Evolutionary conservation across 2,888 invertebrate genomes (phyloP), one percentile per base, ranked within the genome.

Genomic region (Gonocerus acuteangulatus): DNA sequence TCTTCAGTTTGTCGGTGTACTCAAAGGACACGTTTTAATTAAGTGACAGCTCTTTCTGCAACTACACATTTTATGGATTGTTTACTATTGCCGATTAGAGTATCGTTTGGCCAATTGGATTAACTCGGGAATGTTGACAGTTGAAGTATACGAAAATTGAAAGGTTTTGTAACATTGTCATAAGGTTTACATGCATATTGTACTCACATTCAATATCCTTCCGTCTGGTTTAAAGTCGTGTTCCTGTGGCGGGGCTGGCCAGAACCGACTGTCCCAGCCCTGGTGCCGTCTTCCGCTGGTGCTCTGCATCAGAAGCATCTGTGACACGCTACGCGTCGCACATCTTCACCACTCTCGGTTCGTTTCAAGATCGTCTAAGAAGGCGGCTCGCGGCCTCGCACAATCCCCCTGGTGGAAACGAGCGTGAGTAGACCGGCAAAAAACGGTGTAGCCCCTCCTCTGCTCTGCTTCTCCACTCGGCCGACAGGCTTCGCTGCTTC

Each of bases 221-320:
- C 39, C 36, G 16, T 54, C 54, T 2, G 45, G 57, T 23, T 57
- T 57, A 42, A 57, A 45, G 2, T 57, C 57, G 47, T 57, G 57
- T n/a, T 57, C 45, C 7, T 19, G 57, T 27, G 57, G 57, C 44
- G 45, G 47, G 21, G 19, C 19, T 6, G 45, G 57, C 57, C 47
- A 47, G 57, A 47, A 47, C 45, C 57, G 16, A 7, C 18, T 16
- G 57, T 57, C 57, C 57, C 57, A 57, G 47, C 45, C 47, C 19
- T 45, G 57, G 19, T 27, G 44, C 57, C 47, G 44, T 54, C 54
- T 54, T 54, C 57, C 45, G 16, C 57, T 57, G 57, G 32, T 48
- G 45, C 45, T 65, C 58, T 65, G 64, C 64, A 65, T 65, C 60
- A 65, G 59, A 54, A 65, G 64, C 64, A 65, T 65, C 62, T 59